Evolutionary conservation across 2,113 vertebrate species (phyloP), one percentile per base, ranked within the genome.

Genomic region (Trematomus loennbergii): DNA sequence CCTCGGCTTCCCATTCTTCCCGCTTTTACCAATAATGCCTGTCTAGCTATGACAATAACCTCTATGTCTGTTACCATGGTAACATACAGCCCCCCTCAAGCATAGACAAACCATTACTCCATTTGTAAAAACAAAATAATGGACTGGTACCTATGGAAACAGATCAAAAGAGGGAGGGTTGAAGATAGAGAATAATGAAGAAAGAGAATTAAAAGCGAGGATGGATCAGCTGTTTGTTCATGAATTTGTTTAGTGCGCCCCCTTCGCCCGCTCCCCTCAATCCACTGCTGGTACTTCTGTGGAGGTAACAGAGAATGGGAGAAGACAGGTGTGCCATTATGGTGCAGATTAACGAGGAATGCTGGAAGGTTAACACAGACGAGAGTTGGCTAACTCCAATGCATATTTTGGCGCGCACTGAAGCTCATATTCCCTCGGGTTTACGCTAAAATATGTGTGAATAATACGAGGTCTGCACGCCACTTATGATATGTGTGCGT

Each of bases 301-400:
- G 43, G 75, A 81, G 57, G 85, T 85, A 85, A 86, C 75, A 69
- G 84, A 84, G 85, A 89, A 43, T 58, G 69, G 84, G 64, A 81
- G 71, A 84, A 62, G 86, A 87, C 93, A 94, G 92, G 91, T 94
- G 91, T 85, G 88, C 86, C 76, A 84, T 91, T 89, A 91, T 92
- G 13, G 68, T 75, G 82, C 70, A 85, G 83, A 93, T 92, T 89
- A 90, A 82, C 17, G 18, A 86, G 74, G 86, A 93, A 92, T 92
- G 90, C 89, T 85, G 36, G 48, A 78, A 88, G 84, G 89, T 87
- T 81, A 81, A 69, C 62, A 54, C 66, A 75, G 75, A 8, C 20
- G 43, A 69, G 80, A 72, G 81, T 63, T 48, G 58, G 74, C 84
- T 52, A 77, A 78, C 67, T 78, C 71, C 57, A 16, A 36, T 71